Base-by-base conservation (phyloP, 2,888 invertebrate genomes). In the Aspidiotus destructor region DNA sequence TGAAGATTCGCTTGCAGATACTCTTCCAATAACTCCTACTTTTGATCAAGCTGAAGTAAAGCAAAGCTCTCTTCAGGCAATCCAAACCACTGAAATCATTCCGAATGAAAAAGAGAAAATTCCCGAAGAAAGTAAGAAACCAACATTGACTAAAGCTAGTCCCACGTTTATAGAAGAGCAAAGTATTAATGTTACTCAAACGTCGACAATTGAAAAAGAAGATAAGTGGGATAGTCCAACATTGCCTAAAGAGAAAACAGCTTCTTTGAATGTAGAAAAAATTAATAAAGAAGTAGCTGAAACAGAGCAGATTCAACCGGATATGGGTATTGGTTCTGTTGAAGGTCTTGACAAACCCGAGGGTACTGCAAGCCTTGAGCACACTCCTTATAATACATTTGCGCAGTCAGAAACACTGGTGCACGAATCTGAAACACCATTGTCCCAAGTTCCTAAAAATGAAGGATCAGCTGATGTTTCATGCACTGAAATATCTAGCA, bases 121-220 rank as follows among this genome's bases (percentile, higher is more conserved):
- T 48, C 53, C 68, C 3, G 6, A n/a, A 0, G 10, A 68, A 2
- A 57, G 58, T 3, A 42, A 52, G 11, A 60, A 48, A 10, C 55
- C 48, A 10, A 60, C 42, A 40, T 40, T 13, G 42, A 67, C 48
- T 55, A 68, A 5, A 11, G 80, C 80, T 8, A 77, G 80, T 67
- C 74, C 82, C 41, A 79, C 74, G 40, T 83, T 81, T 76, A 81
- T 78, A 74, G 82, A 79, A 80, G 82, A 77, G 74, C 81, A 85
- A 78, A 76, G 84, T 72, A 72, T 88, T 60, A 82, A 81, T 74
- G 78, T 87, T 15, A 84, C 81, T 9, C 75, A 78, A 72, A 77
- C 77, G 0, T 75, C 77, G 69, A 71, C 76, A 5, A 77, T 78
- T 68, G 78, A 83, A 62, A 80, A 77, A 75, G 84, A 84, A 80